These are phyloP conservation scores for Carlito syrichta DNA, from an alignment of 2,113 vertebrate species.

Conservation along the genomic window DNA sequence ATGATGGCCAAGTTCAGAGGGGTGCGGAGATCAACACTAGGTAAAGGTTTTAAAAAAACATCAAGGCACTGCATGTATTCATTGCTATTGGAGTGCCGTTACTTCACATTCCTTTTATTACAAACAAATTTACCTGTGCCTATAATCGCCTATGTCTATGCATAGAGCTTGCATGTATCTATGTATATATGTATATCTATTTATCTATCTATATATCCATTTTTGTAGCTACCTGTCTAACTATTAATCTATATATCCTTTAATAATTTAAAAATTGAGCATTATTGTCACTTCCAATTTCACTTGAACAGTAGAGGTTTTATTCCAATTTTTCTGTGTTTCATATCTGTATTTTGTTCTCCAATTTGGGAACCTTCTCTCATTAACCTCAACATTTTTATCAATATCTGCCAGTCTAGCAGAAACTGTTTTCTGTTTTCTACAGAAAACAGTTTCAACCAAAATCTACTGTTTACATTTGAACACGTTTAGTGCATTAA, in stretches of 20 bases:
- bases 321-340: neutral
- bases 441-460: neutral
- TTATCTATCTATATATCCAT: neutral
- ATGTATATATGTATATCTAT: neutral
- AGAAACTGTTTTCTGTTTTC: too few species aligned
- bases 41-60: neutral
- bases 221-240: neutral
- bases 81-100: neutral
- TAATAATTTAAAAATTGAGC: neutral
- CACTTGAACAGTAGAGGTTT: neutral
- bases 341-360: neutral
- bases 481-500: neutral
- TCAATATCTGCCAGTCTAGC: neutral
- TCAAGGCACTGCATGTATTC: neutral
- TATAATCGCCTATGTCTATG: neutral
- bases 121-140: neutral
- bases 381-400: neutral
- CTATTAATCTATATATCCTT: neutral
- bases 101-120: neutral
- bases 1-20: too few species aligned
- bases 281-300: neutral
- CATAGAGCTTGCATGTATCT: neutral
- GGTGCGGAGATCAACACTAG: too few species aligned
- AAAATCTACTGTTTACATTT: neutral
- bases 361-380: neutral